Evolutionary conservation across 2,113 vertebrate species (phyloP).

Genomic region (Potamarius usumacintae): DNA sequence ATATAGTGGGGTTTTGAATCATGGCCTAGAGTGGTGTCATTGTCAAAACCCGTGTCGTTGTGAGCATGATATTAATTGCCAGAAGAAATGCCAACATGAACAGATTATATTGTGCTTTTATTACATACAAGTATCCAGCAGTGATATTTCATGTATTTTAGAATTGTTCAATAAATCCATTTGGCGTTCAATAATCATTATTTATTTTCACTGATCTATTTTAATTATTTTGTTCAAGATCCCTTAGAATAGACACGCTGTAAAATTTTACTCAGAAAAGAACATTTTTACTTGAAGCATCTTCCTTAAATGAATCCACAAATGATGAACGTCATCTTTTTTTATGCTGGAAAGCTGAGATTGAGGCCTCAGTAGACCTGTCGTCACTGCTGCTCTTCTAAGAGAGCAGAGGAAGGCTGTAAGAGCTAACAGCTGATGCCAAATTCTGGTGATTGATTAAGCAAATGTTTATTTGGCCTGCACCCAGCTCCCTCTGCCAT

Average conservation of each 20-base stretch:
- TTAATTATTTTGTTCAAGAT: conserved; percentile 64
- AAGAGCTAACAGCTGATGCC: conserved; percentile 55
- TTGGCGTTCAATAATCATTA: not conserved
- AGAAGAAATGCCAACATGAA: conserved; percentile 99
- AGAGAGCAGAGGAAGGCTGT: conserved; percentile 36
- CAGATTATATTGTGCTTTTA: conserved; percentile 82
- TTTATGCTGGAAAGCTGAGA: conserved; percentile 2
- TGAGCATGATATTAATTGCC: conserved; percentile 98
- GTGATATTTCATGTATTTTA: conserved; percentile 75
- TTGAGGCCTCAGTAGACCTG: not conserved
- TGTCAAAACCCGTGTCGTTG: conserved; percentile 99
- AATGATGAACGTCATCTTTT: conserved; percentile 52
- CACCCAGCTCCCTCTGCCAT: conserved; percentile 58
- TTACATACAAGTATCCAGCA: conserved; percentile 75
- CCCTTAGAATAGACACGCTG: conserved; percentile 64
- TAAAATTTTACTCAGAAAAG: conserved; percentile 54
- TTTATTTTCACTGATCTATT: conserved; percentile 38
- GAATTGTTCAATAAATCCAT: conserved; percentile 70
- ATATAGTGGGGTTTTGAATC: conserved; percentile 98
- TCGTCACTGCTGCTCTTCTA: conserved; percentile 37
- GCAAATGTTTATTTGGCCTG: conserved; percentile 67
- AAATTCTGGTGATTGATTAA: conserved; percentile 68
- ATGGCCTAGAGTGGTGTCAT: conserved; percentile 94
- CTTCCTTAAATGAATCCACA: conserved; percentile 62
- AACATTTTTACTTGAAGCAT: conserved; percentile 60